phyloP scores from a whole-genome alignment of 2,888 invertebrate species.

The Lepidochrysops patricia region DNA sequence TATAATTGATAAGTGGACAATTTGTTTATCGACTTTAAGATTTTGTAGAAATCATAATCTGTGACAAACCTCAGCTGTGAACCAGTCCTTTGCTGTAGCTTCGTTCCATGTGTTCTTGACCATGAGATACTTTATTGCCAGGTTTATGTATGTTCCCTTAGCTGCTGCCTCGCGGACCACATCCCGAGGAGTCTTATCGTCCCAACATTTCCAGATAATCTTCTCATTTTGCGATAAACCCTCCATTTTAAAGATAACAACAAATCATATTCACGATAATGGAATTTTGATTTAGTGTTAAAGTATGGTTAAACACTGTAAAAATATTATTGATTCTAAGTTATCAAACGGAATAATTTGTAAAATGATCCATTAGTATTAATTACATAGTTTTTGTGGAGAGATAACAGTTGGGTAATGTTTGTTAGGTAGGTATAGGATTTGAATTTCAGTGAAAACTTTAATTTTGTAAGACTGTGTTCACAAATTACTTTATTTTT shows the following conservation, averaged over 20 bases:
- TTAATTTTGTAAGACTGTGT: too few relatives aligned
- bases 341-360: not conserved
- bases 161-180: constrained; percentile 80
- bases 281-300: not conserved
- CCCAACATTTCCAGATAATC: constrained; percentile 80
- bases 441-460: not conserved
- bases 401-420: not conserved
- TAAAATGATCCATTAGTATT: not conserved
- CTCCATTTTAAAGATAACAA: constrained; percentile 58
- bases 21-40: too few relatives aligned
- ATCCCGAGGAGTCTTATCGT: constrained; percentile 75
- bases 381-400: not conserved
- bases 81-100: constrained; percentile 69
- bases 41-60: not conserved
- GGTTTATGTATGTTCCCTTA: constrained; percentile 76
- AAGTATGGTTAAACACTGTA: not conserved
- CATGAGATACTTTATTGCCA: constrained; percentile 75
- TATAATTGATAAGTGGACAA: too few relatives aligned
- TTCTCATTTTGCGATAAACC: constrained; percentile 71
- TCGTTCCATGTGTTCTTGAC: constrained; percentile 69
- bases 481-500: too few relatives aligned
- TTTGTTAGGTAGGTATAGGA: not conserved
- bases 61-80: constrained; percentile 68
- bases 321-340: not conserved
- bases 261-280: not conserved